Base-by-base conservation (phyloP, 1,140 invertebrate genomes). In the Dendroctonus ponderosae region DNA sequence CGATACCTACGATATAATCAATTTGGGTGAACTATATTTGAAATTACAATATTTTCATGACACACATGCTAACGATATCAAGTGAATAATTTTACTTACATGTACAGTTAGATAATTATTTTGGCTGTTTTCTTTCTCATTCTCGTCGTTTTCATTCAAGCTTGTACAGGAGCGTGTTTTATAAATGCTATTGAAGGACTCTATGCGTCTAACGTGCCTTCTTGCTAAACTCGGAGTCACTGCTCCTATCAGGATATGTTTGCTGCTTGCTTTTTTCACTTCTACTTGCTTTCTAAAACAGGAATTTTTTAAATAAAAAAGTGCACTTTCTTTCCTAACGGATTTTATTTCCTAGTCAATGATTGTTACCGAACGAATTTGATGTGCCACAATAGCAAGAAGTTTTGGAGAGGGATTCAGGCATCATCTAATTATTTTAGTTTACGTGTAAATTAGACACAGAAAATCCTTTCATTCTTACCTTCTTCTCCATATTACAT, bases 401-500 rank as follows among this genome's bases (percentile, higher is more conserved):
- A 46, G 12, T 11, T 46, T 4, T 46, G 43, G 43, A 26, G 26
- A 26, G 26, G 26, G 26, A 26, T 26, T 26, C 26, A 26, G 26
- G 26, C 3, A 26, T 26, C 26, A 26, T 26, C 3, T 26, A 26
- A 26, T 26, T 26, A 26, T 26, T 26, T 26, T 26, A 3, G 26
- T 26, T 46, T 4, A 46, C 4, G 12, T 46, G 44, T 14, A 9
- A 46, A 12, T 46, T 46, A 11, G 9, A 46, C 26, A 26, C 26
- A 26, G 26, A 46, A 46, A 46, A 46, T 46, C 2, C 15, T n/a
- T 26, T 3, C 26, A 26, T 44, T 56, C 5, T n/a, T 68, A 91
- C 88, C 89, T 91, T 76, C 91, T 84, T 48, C 91, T 82, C 85
- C 91, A 93, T 74, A 93, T 93, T 0, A 89, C 92, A 75, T 94